Evolutionary conservation across 23 tunicate species (phyloP), one percentile per base, ranked within the genome.

Genomic region (Trididemnum miniatum): DNA sequence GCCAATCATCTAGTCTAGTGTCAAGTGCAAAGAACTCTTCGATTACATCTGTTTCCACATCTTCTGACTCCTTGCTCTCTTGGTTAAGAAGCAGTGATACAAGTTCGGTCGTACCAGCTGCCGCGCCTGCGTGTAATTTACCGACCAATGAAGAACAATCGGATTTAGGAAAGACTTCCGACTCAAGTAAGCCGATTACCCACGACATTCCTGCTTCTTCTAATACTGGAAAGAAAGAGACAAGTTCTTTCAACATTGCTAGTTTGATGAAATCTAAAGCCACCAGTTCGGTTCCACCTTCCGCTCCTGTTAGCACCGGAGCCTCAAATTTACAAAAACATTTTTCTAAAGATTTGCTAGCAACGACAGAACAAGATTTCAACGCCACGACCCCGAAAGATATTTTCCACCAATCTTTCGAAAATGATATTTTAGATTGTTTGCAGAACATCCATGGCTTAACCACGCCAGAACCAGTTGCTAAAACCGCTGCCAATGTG

Each of bases 171-270:
- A 5, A 12, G 24, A 15, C n/a, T 12, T 12, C 38, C 2, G 12
- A 35, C 23, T 28, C 38, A 20, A 18, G 31, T 71, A 63, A 4
- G n/a, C 38, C 76, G 4, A 9, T 15, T 5, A 24, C 79, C 15
- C 27, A 2, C 23, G 5, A 74, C 18, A 30, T 20, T 12, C 5
- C 37, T 15, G 38, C 18, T 7, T 31, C 20, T 12, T 31, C 75
- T 24, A 67, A 5, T 31, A 5, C 67, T 15, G 27, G 22, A 3
- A 52, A 54, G 38, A 77, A 77, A 57, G 66, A 77, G 7, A 30
- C 82, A 9, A 71, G 71, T 51, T 81, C 85, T 12, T 82, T 82
- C 51, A 69, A 82, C 69, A 82, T 82, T 29, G 86, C 78, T 22
- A 82, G 79, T 54, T 51, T 82, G 20, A 82, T 82, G 86, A 82